These are phyloP conservation scores for Schizothorax lantsangensis DNA, from an alignment of 2,797 vertebrate species.

Conservation along the genomic window DNA sequence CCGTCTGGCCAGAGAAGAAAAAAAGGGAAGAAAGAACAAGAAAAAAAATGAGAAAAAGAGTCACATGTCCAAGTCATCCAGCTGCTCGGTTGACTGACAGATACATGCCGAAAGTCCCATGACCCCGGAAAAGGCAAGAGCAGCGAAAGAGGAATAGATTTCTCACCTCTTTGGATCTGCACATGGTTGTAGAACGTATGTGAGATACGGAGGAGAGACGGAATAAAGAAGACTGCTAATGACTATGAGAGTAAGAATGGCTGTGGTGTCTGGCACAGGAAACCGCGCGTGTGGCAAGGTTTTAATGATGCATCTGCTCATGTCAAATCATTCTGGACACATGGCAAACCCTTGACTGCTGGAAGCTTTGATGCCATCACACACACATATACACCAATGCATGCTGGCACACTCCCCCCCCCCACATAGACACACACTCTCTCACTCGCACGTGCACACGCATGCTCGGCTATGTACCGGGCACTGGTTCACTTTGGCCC, in stretches of 20 bases:
- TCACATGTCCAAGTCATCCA: constrained; percentile 59
- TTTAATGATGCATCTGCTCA: constrained; percentile 85
- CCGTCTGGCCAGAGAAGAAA: constrained; percentile 54
- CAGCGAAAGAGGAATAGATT: constrained; percentile 58
- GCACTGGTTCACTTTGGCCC: constrained; percentile 78
- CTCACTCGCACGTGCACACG: constrained; percentile 58
- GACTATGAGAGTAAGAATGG: constrained; percentile 65
- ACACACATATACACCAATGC: constrained; percentile 43
- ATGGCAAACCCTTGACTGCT: constrained; percentile 79
- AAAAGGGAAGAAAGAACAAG: constrained; percentile 8
- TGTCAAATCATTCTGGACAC: constrained; percentile 84
- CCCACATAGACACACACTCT: constrained; percentile 49
- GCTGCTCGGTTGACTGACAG: constrained; percentile 64
- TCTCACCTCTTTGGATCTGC: constrained; percentile 58
- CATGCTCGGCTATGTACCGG: constrained; percentile 70
- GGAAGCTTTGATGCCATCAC: constrained; percentile 78
- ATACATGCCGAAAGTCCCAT: constrained; percentile 65
- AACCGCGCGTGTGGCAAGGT: constrained; percentile 75
- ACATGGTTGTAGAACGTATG: constrained; percentile 68
- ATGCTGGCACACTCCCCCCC: constrained; percentile 52
- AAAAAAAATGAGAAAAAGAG: constrained; percentile 22
- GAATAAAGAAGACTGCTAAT: constrained; percentile 54
- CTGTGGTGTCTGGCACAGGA: constrained; percentile 69
- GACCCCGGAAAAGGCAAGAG: constrained; percentile 55
- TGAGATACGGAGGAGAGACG: constrained; percentile 51